These are phyloP conservation scores for Thelaira solivaga DNA, from an alignment of 2,888 invertebrate genomes.

Conservation along the genomic window DNA sequence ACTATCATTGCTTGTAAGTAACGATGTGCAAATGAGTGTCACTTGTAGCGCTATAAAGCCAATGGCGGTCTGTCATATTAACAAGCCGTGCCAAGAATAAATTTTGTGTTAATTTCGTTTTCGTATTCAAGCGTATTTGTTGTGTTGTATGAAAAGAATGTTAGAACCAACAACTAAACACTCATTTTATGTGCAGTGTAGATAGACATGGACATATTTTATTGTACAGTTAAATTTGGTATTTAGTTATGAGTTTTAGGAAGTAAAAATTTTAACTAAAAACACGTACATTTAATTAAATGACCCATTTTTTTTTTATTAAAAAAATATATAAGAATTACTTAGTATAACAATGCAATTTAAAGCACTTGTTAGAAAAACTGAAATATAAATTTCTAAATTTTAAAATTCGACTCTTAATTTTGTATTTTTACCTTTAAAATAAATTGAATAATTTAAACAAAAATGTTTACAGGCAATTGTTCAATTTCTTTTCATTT, in stretches of 20 bases:
- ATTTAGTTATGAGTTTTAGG: neutral
- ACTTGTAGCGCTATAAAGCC: conserved; percentile 9
- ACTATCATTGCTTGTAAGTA: neutral
- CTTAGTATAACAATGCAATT: too few relatives aligned
- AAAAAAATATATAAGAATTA: too few relatives aligned
- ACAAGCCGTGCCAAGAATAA: conserved; percentile 63
- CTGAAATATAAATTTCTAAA: too few relatives aligned
- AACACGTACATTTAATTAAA: neutral
- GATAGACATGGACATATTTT: neutral
- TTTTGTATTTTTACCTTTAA: too few relatives aligned
- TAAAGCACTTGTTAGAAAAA: too few relatives aligned
- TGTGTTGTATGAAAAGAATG: neutral
- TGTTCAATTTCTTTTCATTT: conserved; percentile 8
- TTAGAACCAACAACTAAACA: neutral
- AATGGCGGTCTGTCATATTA: neutral
- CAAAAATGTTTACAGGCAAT: neutral
- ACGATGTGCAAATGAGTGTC: neutral
- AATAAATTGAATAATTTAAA: too few relatives aligned
- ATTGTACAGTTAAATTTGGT: neutral
- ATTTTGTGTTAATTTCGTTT: conserved; percentile 60
- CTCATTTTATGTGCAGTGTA: neutral
- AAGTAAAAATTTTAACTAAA: neutral
- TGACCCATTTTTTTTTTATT: too few relatives aligned
- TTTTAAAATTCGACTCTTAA: too few relatives aligned
- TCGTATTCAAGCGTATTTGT: conserved; percentile 2